phyloP scores from a whole-genome alignment of 2,888 invertebrate species.

The Cephus sareptanus region DNA sequence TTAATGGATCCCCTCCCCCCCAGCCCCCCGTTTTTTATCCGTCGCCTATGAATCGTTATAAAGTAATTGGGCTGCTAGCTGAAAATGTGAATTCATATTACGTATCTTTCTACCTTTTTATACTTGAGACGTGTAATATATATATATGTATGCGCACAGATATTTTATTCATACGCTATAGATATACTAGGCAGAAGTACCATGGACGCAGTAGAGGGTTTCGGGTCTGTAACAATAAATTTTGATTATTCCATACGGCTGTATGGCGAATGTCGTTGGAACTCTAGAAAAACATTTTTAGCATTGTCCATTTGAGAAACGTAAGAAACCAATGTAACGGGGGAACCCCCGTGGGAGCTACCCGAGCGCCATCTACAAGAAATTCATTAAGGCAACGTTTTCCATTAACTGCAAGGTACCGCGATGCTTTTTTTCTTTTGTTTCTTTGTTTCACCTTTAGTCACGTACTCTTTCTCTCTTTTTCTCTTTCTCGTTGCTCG shows the following conservation, averaged over 20 bases:
- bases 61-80: neutral
- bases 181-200: neutral
- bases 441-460: neutral
- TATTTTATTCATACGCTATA: neutral
- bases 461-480: neutral
- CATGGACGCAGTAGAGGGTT: neutral
- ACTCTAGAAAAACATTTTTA: neutral
- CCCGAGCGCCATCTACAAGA: neutral
- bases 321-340: neutral
- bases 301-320: neutral
- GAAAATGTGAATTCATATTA: neutral
- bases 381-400: neutral
- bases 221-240: neutral
- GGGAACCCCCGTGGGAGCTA: neutral
- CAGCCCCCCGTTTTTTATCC: too few species aligned
- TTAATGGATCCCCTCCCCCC: too few species aligned
- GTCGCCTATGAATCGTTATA: neutral
- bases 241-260: neutral
- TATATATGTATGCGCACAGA: neutral
- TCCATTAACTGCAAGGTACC: neutral
- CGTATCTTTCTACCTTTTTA: neutral
- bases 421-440: neutral
- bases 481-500: neutral
- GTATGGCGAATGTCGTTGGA: neutral
- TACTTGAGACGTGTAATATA: neutral